A percentile compares a stretch with the other conserved stretches of the same genome.
phyloP scores from a whole-genome alignment of 2,888 invertebrate species.

The Acanthosepion lycidas region DNA sequence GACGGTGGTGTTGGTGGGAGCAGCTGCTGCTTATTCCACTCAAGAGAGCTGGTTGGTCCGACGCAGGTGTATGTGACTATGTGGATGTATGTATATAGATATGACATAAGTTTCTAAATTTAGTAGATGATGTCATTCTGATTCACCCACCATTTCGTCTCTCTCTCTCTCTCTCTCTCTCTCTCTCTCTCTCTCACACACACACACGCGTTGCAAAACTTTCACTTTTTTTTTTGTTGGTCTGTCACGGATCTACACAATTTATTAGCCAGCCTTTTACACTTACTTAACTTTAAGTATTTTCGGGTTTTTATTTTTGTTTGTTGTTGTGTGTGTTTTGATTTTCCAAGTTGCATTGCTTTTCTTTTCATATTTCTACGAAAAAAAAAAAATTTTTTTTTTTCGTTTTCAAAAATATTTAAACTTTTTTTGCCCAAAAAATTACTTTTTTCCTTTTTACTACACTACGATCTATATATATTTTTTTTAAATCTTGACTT shows the following conservation, averaged over 20 bases:
- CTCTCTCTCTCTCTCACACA: neutral
- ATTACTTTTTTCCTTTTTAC: too few relatives aligned
- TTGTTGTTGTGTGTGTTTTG: too few relatives aligned
- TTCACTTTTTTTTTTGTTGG: neutral
- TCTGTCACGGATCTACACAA: slow-evolving; percentile 1
- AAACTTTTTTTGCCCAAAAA: too few relatives aligned
- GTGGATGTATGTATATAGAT: neutral
- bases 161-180: neutral
- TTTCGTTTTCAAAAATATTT: too few relatives aligned
- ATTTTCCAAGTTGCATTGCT: too few relatives aligned
- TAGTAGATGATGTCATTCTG: neutral
- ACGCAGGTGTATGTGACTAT: slow-evolving; percentile 17
- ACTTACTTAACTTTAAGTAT: too few relatives aligned
- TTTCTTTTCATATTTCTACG: too few relatives aligned
- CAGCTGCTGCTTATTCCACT: neutral
- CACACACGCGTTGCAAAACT: neutral
- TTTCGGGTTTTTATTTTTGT: too few relatives aligned
- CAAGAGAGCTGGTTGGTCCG: neutral
- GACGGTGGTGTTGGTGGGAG: neutral
- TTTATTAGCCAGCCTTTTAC: neutral
- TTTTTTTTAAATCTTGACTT: too few relatives aligned
- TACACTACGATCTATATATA: too few relatives aligned
- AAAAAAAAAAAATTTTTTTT: too few relatives aligned
- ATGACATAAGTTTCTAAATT: slow-evolving; percentile 33
- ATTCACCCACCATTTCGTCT: neutral